A percentile compares a stretch with the other conserved stretches of the same genome.
phyloP scores from a whole-genome alignment of 53 echinoderm and acorn worm genomes.

The Hippasteria phrygiana region DNA sequence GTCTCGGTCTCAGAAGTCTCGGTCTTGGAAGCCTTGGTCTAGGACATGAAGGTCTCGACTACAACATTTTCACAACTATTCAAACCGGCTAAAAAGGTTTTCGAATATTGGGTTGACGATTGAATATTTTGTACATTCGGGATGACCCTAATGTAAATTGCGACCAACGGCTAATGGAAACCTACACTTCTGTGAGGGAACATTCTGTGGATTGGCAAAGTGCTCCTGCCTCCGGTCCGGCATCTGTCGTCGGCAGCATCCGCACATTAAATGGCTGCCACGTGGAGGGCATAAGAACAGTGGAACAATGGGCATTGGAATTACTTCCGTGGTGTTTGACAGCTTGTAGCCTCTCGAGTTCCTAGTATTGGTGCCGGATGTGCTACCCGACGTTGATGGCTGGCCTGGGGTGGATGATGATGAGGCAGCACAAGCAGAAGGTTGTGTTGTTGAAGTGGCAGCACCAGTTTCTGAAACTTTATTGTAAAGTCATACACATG shows the following conservation, averaged over 20 bases:
- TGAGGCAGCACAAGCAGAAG: background rate
- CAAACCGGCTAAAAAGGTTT: too few species aligned
- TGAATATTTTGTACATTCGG: too few species aligned
- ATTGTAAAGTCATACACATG: too few species aligned
- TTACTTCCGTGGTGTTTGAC: constrained; percentile 33
- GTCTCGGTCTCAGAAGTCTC: too few species aligned
- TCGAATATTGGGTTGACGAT: too few species aligned
- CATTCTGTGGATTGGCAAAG: constrained; percentile 35
- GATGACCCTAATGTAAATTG: too few species aligned
- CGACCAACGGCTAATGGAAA: background rate
- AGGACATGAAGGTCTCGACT: too few species aligned
- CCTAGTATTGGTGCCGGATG: background rate
- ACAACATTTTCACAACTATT: too few species aligned
- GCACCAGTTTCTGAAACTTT: too few species aligned
- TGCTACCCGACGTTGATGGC: constrained; percentile 33
- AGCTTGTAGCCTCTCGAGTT: constrained; percentile 26
- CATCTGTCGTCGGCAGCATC: constrained; percentile 73
- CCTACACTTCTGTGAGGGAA: constrained; percentile 81
- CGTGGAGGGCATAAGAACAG: constrained; percentile 45
- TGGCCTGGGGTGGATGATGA: background rate
- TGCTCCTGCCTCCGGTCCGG: constrained; percentile 66
- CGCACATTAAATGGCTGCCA: constrained; percentile 64
- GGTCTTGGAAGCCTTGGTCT: too few species aligned
- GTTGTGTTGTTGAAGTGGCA: background rate
- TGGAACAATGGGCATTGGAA: constrained; percentile 69